Evolutionary conservation across 2,113 vertebrate species (phyloP), one percentile per base, ranked within the genome.

Genomic region (Alaudala cheleensis): DNA sequence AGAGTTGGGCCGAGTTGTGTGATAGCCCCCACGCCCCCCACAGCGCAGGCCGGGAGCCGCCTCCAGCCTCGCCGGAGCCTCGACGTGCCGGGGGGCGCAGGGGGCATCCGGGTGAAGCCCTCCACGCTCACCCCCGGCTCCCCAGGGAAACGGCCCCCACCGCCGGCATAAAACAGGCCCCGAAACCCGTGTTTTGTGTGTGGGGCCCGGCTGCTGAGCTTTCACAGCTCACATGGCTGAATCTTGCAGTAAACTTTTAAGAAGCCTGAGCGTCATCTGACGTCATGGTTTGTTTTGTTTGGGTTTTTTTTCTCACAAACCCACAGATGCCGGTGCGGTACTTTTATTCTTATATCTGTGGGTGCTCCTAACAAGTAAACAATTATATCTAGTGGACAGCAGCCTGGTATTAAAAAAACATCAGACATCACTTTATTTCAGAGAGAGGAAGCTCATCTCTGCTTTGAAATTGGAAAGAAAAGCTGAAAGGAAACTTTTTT

Each of bases 121-220:
- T 9, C 26, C 39, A 0, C 5, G 3, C 15, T 44, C 7, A 0
- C 1, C 11, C 28, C 12, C 1, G 8, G 12, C 14, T 9, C 34
- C 44, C 0, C 10, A 3, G 33, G 33, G 31, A 12, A 24, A 14
- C 11, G 1, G 15, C 6, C 33, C 10, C 11, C 14, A 0, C 12
- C 1, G 9, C 11, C 9, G 1, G 13, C 3, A 0, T 6, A 1
- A 3, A 25, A 11, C 5, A 8, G 80, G 69, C 54, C 62, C 31
- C 0, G 3, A 4, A 4, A 9, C 3, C 17, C 6, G 5, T 3
- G 3, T 56, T 22, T 17, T 6, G 11, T 3, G 1, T 2, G 12
- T 0, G 14, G 40, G 54, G 25, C 18, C 34, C 1, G 14, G 53
- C 70, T 28, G 66, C 62, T 6, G 8, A 9, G 31, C 50, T 34